These are phyloP conservation scores for Gibbula magus DNA, from an alignment of 2,888 invertebrate genomes.

Conservation along the genomic window DNA sequence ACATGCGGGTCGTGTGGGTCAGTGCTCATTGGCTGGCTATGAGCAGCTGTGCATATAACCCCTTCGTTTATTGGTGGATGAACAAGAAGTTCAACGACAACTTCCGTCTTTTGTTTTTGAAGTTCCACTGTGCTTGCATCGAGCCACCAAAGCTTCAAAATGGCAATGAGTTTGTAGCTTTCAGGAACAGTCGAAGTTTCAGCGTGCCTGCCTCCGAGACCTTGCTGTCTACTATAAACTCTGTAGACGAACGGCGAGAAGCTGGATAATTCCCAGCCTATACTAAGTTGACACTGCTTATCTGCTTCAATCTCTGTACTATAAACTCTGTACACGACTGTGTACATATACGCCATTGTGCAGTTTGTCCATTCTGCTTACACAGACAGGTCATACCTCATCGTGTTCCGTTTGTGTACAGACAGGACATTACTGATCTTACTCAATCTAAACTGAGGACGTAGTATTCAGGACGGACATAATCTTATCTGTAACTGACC, in stretches of 20 bases:
- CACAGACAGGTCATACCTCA: too few relatives aligned
- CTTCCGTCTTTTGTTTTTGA: background rate
- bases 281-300: too few relatives aligned
- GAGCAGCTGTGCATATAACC: slow-evolving; percentile 97
- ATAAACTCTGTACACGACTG: too few relatives aligned
- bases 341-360: too few relatives aligned
- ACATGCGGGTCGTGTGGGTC: slow-evolving; percentile 52
- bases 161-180: background rate
- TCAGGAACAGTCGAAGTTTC: slow-evolving; percentile 14
- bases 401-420: too few relatives aligned
- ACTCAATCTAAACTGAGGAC: too few relatives aligned
- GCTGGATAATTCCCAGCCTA: background rate
- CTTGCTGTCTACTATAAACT: background rate
- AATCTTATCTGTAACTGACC: too few relatives aligned
- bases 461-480: too few relatives aligned
- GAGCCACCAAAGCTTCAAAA: background rate
- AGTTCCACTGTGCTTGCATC: slow-evolving; percentile 12
- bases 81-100: slow-evolving; percentile 82
- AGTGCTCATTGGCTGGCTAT: slow-evolving; percentile 88
- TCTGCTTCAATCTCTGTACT: too few relatives aligned
- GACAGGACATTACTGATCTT: too few relatives aligned
- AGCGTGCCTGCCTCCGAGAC: slow-evolving; percentile 23
- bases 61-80: slow-evolving; percentile 97
- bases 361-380: too few relatives aligned
- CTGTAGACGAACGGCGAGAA: slow-evolving; percentile 1